These are phyloP conservation scores for Lemur catta DNA, from an alignment of 2,797 vertebrate genomes.

Conservation along the genomic window DNA sequence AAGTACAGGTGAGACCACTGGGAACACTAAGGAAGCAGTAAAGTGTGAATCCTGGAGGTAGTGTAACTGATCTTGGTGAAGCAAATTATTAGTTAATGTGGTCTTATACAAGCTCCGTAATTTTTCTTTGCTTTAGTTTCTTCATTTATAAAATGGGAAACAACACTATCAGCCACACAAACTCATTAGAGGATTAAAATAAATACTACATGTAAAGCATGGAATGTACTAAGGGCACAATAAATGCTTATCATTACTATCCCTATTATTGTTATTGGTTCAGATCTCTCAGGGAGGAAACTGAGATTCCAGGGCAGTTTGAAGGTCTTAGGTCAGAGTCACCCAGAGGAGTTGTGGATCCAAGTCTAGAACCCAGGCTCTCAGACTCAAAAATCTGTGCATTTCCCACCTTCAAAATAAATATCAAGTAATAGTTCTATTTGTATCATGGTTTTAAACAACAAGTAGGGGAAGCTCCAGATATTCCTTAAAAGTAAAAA, in stretches of 20 bases:
- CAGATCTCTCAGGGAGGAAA: not conserved
- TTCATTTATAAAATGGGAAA: not conserved
- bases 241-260: not conserved
- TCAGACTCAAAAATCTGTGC: not conserved
- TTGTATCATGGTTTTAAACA: not conserved
- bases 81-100: not conserved
- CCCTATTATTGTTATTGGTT: not conserved
- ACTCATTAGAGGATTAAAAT: not conserved
- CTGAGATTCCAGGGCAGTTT: not conserved
- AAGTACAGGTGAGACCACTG: not conserved
- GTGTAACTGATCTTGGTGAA: not conserved
- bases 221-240: not conserved
- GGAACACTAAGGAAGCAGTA: not conserved
- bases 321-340: not conserved
- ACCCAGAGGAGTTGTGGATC: not conserved
- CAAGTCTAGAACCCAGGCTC: not conserved
- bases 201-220: not conserved
- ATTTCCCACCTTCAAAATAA: not conserved
- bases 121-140: not conserved
- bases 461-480: not conserved
- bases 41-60: not conserved
- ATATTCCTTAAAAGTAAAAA: not conserved
- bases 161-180: not conserved
- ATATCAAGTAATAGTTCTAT: not conserved
- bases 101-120: not conserved